Conservation (phyloP, 1,140 invertebrate species). For the Zaprionus nigranus region DNA sequence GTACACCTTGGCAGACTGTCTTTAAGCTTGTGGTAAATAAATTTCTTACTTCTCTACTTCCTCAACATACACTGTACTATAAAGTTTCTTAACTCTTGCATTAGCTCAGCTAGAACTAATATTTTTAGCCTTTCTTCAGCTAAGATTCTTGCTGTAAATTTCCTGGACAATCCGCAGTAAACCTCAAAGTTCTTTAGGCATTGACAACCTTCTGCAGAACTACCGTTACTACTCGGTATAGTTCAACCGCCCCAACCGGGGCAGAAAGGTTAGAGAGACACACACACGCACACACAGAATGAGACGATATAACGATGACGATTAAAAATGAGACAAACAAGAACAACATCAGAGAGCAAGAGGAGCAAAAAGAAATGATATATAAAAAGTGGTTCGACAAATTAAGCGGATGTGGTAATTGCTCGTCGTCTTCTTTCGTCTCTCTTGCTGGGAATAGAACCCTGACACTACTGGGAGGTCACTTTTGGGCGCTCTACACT, state of each 20-base stretch:
- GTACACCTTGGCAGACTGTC: background rate
- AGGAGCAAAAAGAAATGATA: conserved; percentile 9
- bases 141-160: background rate
- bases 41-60: too few relatives aligned
- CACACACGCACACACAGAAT: background rate
- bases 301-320: conserved; percentile 18
- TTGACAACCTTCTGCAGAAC: background rate
- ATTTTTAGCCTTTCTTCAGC: too few relatives aligned
- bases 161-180: background rate
- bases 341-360: conserved; percentile 1
- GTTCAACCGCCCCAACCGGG: background rate
- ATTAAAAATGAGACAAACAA: conserved; percentile 11
- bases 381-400: conserved; percentile 60
- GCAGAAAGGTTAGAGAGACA: background rate
- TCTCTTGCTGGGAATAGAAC: conserved; percentile 14
- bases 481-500: background rate
- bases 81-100: too few relatives aligned
- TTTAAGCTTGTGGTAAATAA: background rate
- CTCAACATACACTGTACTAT: too few relatives aligned
- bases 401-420: conserved; percentile 76
- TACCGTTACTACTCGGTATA: background rate
- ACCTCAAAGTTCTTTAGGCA: background rate
- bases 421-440: conserved; percentile 42
- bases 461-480: conserved; percentile 12
- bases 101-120: too few relatives aligned